phyloP scores from a whole-genome alignment of 1,140 invertebrate species.

The Solen grandis region DNA sequence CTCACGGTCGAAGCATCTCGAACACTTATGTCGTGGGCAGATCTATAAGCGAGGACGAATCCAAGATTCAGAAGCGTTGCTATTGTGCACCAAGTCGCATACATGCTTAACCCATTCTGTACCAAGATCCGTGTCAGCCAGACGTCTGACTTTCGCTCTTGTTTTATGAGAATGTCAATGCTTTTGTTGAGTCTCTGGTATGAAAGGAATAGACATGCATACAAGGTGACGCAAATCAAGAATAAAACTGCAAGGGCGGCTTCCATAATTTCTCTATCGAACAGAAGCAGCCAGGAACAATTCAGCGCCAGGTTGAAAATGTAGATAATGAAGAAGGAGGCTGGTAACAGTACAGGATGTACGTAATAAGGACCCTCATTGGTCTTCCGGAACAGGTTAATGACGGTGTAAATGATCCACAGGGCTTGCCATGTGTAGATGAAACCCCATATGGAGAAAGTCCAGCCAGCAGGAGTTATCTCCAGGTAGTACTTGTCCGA shows the following conservation, averaged over 20 bases:
- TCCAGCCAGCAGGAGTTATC: slow-evolving; percentile 74
- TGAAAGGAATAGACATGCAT: slow-evolving; percentile 63
- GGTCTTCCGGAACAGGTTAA: slow-evolving; percentile 66
- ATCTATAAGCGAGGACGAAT: slow-evolving; percentile 63
- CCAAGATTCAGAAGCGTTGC: slow-evolving; percentile 75
- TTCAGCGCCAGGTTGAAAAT: slow-evolving; percentile 66
- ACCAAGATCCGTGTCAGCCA: slow-evolving; percentile 76
- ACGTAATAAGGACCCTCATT: slow-evolving; percentile 41
- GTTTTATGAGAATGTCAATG: slow-evolving; percentile 40
- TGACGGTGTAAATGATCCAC: slow-evolving; percentile 71
- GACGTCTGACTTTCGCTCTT: slow-evolving; percentile 58
- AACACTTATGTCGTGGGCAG: slow-evolving; percentile 28
- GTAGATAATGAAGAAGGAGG: slow-evolving; percentile 63
- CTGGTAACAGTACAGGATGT: slow-evolving; percentile 63
- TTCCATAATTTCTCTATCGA: slow-evolving; percentile 68
- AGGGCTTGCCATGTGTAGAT: slow-evolving; percentile 76
- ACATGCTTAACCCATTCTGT: slow-evolving; percentile 77
- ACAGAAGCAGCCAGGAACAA: slow-evolving; percentile 75
- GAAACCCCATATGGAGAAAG: slow-evolving; percentile 77
- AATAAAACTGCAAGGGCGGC: slow-evolving; percentile 54
- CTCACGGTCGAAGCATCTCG: slow-evolving; percentile 60
- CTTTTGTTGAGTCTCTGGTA: slow-evolving; percentile 58
- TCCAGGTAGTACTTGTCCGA: slow-evolving; percentile 67
- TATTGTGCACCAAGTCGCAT: slow-evolving; percentile 75
- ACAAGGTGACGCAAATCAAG: slow-evolving; percentile 69